phyloP scores from a whole-genome alignment of 2,888 invertebrate species.

The Acrobasis consociella region DNA sequence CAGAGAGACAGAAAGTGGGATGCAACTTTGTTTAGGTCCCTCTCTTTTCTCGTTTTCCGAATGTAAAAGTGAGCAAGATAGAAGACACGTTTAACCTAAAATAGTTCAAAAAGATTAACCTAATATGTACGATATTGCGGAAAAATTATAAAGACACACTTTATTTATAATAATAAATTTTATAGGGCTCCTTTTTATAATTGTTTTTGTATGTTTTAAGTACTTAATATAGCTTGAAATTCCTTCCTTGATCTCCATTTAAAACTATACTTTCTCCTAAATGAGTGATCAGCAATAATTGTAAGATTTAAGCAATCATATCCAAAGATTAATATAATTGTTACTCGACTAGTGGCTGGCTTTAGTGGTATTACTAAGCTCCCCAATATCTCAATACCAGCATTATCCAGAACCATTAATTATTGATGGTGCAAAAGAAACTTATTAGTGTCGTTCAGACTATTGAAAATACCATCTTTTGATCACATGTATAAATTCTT shows the following conservation, averaged over 20 bases:
- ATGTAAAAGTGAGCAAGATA: too few relatives aligned
- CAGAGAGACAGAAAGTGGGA: too few relatives aligned
- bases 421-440: too few relatives aligned
- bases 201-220: slow-evolving; percentile 6
- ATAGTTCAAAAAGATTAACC: background rate
- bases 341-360: background rate
- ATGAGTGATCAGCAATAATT: background rate
- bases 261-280: background rate
- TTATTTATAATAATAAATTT: background rate
- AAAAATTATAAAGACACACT: background rate
- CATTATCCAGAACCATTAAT: too few relatives aligned
- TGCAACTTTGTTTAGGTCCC: too few relatives aligned
- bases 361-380: background rate
- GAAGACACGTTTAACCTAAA: too few relatives aligned
- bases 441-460: too few relatives aligned
- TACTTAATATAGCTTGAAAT: background rate
- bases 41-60: too few relatives aligned
- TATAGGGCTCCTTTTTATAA: background rate
- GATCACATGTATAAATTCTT: too few relatives aligned
- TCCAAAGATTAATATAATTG: slow-evolving; percentile 9
- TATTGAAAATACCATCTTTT: too few relatives aligned
- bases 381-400: too few relatives aligned
- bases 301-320: background rate
- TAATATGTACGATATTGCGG: background rate
- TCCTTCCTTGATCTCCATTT: slow-evolving; percentile 9